Percentiles rank a stretch among this genome's conserved stretches.
Evolutionary conservation across 2,797 vertebrate species (phyloP).

Genomic region (Sandelia bainsii): DNA sequence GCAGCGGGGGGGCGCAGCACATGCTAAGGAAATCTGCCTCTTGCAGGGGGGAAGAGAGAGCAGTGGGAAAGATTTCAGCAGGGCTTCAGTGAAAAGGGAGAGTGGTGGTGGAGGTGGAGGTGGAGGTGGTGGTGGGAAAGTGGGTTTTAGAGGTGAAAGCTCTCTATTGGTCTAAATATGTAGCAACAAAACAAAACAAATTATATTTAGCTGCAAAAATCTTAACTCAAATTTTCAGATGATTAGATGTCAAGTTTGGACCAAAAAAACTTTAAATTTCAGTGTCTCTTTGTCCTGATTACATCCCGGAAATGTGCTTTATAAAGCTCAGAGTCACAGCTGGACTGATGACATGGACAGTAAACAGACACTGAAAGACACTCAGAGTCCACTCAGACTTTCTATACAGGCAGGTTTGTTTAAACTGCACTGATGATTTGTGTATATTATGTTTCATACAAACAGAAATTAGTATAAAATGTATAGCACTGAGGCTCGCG

Average conservation of each 20-base stretch:
- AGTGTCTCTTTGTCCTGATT: conserved; percentile 1
- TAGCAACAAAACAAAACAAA: conserved; percentile 32
- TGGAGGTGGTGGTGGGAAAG: too few relatives aligned
- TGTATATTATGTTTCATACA: conserved; percentile 64
- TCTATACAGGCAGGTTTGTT: conserved; percentile 24
- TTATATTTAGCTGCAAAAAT: conserved; percentile 26
- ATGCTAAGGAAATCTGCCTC: conserved; percentile 75
- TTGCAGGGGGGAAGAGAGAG: conserved; percentile 34
- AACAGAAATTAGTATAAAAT: conserved; percentile 42
- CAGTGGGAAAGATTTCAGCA: conserved; percentile 58
- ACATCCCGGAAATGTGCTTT: background rate
- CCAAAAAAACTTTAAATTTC: too few relatives aligned
- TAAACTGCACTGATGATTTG: conserved; percentile 56
- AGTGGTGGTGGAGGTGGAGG: background rate
- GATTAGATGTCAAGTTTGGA: conserved; percentile 6
- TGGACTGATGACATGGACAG: conserved; percentile 33
- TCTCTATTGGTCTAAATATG: conserved; percentile 34
- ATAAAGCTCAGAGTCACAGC: conserved; percentile 18
- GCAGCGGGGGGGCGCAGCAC: conserved; percentile 62
- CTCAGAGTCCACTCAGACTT: background rate
- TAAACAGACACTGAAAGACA: conserved; percentile 30
- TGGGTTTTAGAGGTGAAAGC: conserved; percentile 2
- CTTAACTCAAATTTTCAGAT: background rate
- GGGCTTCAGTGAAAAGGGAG: conserved; percentile 30
- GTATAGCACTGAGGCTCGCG: conserved; percentile 34